Base-by-base conservation (phyloP, 2,888 invertebrate species). In the Phalera bucephala region DNA sequence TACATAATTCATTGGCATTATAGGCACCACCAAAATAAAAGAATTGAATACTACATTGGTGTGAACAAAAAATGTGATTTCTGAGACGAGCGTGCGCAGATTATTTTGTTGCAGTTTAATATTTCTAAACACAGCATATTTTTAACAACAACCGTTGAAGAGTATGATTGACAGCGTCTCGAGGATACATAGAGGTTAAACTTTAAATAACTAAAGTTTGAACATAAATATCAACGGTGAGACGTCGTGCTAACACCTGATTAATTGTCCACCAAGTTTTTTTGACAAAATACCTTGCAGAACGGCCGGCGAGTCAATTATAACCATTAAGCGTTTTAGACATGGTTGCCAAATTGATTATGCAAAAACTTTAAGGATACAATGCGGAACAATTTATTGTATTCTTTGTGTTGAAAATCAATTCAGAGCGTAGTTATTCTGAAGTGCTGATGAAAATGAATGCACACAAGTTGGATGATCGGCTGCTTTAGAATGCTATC, bases 111-210 rank as follows among this genome's bases (percentile, higher is more conserved):
- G 41, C 34, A 53, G 43, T 45, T 23, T 22, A 36, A 42, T 34
- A 40, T 36, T 33, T 29, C 22, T 31, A 46, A 40, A 43, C 46
- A 52, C 33, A n/a, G 1, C 29, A 31, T 28, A 23, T 36, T 35
- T 26, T 40, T 20, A 31, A 40, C 41, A 41, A 44, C 31, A 46
- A 51, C 40, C 33, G 40, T 39, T 35, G 36, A 45, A 41, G 8
- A 46, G 31, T 47, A 42, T 50, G 51, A 56, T 52, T 50, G 45
- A 50, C 47, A 51, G 36, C 13, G 45, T 45, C 46, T 61, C 41
- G 32, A 57, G 54, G 52, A 39, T 39, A 49, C 13, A 6, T 40
- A 42, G 48, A 62, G 52, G 59, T 58, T 44, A 38, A 30, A 39
- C 33, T 39, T 42, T 35, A 47, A 54, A 46, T 45, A 44, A 39